Conservation (phyloP, 1,140 invertebrate species). For the Drosophila bifasciata region DNA sequence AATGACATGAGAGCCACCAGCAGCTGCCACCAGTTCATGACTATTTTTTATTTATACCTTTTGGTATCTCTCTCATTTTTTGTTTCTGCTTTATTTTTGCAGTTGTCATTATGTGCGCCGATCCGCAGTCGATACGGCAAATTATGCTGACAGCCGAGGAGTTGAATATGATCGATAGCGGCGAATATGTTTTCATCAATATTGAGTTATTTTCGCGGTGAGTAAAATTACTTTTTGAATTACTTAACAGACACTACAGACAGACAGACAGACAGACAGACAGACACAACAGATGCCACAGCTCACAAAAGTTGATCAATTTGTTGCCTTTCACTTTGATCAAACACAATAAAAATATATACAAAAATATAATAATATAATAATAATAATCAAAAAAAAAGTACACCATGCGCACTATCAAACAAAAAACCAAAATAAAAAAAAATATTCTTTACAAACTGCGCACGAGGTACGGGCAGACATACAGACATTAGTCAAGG, state of each 20-base stretch:
- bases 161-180: slow-evolving; percentile 96
- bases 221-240: slow-evolving; percentile 84
- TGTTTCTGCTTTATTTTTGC: slow-evolving; percentile 86
- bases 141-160: slow-evolving; percentile 96
- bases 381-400: slow-evolving; percentile 8
- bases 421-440: no score
- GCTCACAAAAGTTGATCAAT: slow-evolving; percentile 55
- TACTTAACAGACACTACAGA: slow-evolving; percentile 34
- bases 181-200: slow-evolving; percentile 99
- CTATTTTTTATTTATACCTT: slow-evolving; percentile 26
- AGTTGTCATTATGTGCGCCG: slow-evolving; percentile 98
- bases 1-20: slow-evolving; percentile 56
- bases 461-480: slow-evolving; percentile 36
- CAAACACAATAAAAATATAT: slow-evolving; percentile 26
- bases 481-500: slow-evolving; percentile 64
- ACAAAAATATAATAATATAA: slow-evolving; percentile 26
- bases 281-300: slow-evolving; percentile 2
- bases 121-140: slow-evolving; percentile 92
- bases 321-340: slow-evolving; percentile 73
- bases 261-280: slow-evolving; percentile 21
- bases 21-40: slow-evolving; percentile 7
- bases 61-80: slow-evolving; percentile 33
- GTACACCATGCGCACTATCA: slow-evolving; percentile 61
- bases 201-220: slow-evolving; percentile 98
- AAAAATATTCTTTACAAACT: slow-evolving; percentile 77